phyloP scores from a whole-genome alignment of 2,113 vertebrate genomes.

The Talpa occidentalis region DNA sequence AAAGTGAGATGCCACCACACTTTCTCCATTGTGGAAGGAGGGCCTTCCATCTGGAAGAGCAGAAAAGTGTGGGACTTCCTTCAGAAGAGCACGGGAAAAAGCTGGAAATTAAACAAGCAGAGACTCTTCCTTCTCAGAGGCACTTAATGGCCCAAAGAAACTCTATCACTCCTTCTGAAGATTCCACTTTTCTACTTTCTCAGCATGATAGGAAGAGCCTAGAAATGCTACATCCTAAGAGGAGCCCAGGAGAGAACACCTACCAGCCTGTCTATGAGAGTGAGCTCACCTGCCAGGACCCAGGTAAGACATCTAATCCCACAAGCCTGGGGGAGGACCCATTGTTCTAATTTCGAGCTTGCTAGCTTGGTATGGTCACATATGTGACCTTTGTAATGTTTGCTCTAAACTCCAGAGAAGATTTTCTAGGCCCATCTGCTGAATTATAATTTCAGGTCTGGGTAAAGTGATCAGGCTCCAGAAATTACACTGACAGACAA shows the following conservation, averaged over 20 bases:
- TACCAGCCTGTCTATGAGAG: constrained; percentile 19
- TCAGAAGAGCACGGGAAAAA: not conserved
- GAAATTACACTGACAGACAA: not conserved
- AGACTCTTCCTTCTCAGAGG: constrained; percentile 29
- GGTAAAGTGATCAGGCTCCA: not conserved
- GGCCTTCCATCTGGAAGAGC: not conserved
- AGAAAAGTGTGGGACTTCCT: accelerated
- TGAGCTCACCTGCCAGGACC: not conserved
- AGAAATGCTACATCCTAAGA: not conserved
- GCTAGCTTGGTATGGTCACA: not conserved
- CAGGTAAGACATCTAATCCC: constrained; percentile 47
- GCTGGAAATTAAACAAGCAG: not conserved
- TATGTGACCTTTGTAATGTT: not conserved
- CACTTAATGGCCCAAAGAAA: not conserved
- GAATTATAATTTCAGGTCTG: not conserved
- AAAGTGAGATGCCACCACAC: not conserved
- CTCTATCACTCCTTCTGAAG: not conserved
- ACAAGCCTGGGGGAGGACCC: too few relatives aligned
- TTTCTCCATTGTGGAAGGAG: not conserved
- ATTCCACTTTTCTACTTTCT: not conserved
- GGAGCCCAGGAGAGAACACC: accelerated
- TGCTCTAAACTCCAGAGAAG: not conserved
- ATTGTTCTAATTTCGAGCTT: not conserved
- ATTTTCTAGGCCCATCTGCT: not conserved
- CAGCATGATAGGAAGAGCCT: not conserved